A percentile compares a stretch with the other conserved stretches of the same genome.
phyloP scores from a whole-genome alignment of 1,140 invertebrate species.

The Pogonomyrmex californicus region DNA sequence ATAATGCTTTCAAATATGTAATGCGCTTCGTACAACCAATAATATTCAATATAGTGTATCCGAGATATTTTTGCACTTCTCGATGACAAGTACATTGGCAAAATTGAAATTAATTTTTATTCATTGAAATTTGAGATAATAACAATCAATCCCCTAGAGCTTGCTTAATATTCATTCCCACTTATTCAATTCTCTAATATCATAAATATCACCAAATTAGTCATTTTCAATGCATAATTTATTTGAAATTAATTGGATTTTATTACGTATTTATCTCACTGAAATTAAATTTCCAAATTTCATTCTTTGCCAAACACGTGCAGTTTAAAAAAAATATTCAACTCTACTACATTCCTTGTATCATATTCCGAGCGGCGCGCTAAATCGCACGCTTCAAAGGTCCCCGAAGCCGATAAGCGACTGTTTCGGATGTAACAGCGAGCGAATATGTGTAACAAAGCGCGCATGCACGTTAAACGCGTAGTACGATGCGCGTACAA shows the following conservation, averaged over 20 bases:
- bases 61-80: background rate
- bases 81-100: background rate
- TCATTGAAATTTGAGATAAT: background rate
- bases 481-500: slow-evolving; percentile 1
- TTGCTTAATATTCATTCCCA: background rate
- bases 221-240: background rate
- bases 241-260: background rate
- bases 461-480: slow-evolving; percentile 21
- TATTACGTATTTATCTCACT: background rate
- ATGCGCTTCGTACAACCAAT: background rate
- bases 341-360: background rate
- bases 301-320: background rate
- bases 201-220: background rate
- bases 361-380: background rate
- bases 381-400: slow-evolving; percentile 53
- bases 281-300: background rate
- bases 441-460: slow-evolving; percentile 32
- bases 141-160: background rate
- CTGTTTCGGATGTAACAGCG: slow-evolving; percentile 21
- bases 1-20: slow-evolving; percentile 10
- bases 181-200: background rate
- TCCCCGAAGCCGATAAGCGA: slow-evolving; percentile 19
- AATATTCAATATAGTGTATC: background rate
- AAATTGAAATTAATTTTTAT: slow-evolving; percentile 26
- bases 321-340: slow-evolving; percentile 9